Base-by-base conservation (phyloP, 2,797 vertebrate genomes). In the Thaleichthys pacificus region DNA sequence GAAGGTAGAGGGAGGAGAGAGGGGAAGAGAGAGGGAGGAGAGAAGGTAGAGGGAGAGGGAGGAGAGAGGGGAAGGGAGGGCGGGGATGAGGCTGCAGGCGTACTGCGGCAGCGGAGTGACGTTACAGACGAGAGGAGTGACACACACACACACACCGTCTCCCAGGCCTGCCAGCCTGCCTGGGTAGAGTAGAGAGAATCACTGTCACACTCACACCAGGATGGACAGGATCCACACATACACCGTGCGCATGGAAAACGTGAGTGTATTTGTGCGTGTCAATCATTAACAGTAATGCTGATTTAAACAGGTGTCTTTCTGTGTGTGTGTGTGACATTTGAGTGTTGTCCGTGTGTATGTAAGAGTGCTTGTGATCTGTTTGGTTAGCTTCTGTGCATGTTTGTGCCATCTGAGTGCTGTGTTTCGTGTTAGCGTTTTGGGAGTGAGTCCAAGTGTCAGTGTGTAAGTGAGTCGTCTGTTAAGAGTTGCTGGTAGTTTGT, bases 61-160 rank as follows among this genome's bases (percentile, higher is more conserved):
- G 56, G 38, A 14, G 28, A 24, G 61, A 47, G 58, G 35, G 32
- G 11, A 35, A 14, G 21, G n/a, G 8, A 9, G 63, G 82, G 86
- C 88, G 80, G 82, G 85, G 77, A 67, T 83, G 78, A 28, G 76
- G 85, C 80, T 91, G 86, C 88, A 77, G 89, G 88, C 86, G 85
- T 85, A 91, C 89, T 91, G 91, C 91, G 87, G 90, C 91, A 90
- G 85, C 86, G 87, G 83, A 78, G 82, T 91, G 90, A 92, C 89
- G 91, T 88, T 78, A 82, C 78, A 66, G 83, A 81, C 77, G 74
- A 82, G 69, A 77, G 80, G 68, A 80, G 77, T 88, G 86, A 85
- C 80, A 74, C 69, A 57, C 28, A 49, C 28, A 49, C 28, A 42
- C 54, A 21, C 54, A 80, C 68, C 68, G 68, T 74, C 79, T 74